Evolutionary conservation across 2,797 vertebrate species (phyloP), one percentile per base, ranked within the genome.

Genomic region (Sebastes trivittatus): DNA sequence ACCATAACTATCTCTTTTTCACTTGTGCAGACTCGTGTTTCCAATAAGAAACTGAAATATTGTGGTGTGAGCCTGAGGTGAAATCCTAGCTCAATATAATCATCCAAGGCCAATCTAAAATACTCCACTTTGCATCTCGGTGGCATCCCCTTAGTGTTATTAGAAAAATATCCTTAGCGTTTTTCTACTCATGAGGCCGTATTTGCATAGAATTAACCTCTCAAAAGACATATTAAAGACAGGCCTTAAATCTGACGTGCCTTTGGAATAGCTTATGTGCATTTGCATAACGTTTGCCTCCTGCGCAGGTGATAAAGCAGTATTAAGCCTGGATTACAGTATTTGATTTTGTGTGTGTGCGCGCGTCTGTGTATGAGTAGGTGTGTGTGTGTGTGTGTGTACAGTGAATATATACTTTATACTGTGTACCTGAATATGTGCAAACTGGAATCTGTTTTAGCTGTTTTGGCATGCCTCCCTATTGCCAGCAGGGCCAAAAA

Each of bases 181-280:
- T 86, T 81, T 62, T 42, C 18, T 27, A 62, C 67, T 67, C 11
- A 7, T 11, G 36, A 75, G 38, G 64, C 36, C 30, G 8, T 34
- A 88, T 92, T 88, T 89, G 78, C 86, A 90, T 83, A 62, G 69
- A 81, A 79, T 84, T 87, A 79, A 85, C 73, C 79, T 83, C 71
- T 77, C 61, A 34, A 70, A 77, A 89, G 82, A 80, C 77, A 69
- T 46, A 56, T 84, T 86, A 78, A 78, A 83, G 66, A 82, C 46
- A 54, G 65, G 61, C 63, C 75, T 73, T 76, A 77, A 78, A 84
- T 80, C 71, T 83, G 83, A 85, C 82, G 27, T 77, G 86, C 81
- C 74, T 87, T 71, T 83, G 79, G 66, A 87, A 83, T 74, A 72
- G 71, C 4, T 85, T 86, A 81, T 46, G 25, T 20, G 58, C 38